These are phyloP conservation scores for Montipora efflorescens DNA, from an alignment of 64 coral and sea anemone genomes.

Conservation along the genomic window DNA sequence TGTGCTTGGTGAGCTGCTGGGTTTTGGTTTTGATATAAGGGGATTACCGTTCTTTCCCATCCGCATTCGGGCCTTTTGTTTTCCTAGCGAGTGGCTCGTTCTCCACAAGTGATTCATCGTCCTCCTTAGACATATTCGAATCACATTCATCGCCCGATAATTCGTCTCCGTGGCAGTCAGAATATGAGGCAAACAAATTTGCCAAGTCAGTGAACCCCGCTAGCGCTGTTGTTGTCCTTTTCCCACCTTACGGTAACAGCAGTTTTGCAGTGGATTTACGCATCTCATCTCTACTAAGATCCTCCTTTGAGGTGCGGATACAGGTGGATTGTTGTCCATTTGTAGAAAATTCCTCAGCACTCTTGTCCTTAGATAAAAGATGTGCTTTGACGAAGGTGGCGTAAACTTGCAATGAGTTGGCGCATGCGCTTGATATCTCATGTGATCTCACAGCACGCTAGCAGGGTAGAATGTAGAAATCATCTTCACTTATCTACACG, in stretches of 20 bases:
- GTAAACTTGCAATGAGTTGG: not conserved
- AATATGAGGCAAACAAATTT: not conserved
- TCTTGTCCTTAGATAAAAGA: not conserved
- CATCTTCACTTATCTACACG: no score
- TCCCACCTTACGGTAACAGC: not conserved
- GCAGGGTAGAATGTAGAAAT: no score
- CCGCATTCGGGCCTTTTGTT: not conserved
- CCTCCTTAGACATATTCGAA: slow-evolving; percentile 9
- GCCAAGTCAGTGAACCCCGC: not conserved
- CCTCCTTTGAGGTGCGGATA: slow-evolving; percentile 22
- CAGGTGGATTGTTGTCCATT: slow-evolving; percentile 2
- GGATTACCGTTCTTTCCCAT: not conserved
- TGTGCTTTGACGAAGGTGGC: slow-evolving; percentile 20
- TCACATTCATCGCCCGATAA: not conserved
- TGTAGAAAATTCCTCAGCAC: not conserved
- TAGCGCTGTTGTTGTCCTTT: not conserved
- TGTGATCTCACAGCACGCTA: no score
- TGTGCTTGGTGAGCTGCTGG: slow-evolving; percentile 7
- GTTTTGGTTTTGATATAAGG: slow-evolving; percentile 10
- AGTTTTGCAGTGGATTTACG: not conserved
- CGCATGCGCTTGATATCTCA: not conserved
- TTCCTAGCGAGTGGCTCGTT: not conserved
- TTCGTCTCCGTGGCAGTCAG: not conserved
- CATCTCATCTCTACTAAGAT: not conserved
- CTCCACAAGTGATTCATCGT: not conserved